phyloP scores from a whole-genome alignment of 1,140 invertebrate genomes.

The Protaetia brevitarsis region DNA sequence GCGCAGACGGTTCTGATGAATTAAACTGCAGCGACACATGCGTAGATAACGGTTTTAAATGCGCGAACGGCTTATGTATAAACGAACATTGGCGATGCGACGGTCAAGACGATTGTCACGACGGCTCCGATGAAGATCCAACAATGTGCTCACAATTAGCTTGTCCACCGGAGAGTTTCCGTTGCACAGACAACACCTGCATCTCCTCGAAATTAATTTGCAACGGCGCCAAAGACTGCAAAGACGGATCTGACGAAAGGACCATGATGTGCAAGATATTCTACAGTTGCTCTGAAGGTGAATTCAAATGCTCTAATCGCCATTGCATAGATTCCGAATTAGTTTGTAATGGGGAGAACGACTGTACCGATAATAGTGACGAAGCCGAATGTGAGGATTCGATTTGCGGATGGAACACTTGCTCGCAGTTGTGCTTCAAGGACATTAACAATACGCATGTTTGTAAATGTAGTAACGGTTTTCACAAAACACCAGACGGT shows the following conservation, averaged over 20 bases:
- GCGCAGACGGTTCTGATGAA: constrained; percentile 62
- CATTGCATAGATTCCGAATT: constrained; percentile 72
- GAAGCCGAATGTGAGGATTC: constrained; percentile 51
- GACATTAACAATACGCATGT: constrained; percentile 58
- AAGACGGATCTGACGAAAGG: constrained; percentile 73
- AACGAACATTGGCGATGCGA: constrained; percentile 65
- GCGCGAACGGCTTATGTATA: constrained; percentile 57
- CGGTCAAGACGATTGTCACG: constrained; percentile 60
- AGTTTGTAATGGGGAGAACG: constrained; percentile 64
- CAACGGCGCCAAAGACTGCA: constrained; percentile 69
- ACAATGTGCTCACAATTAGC: constrained; percentile 44
- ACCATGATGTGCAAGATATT: constrained; percentile 55
- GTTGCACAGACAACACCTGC: constrained; percentile 69
- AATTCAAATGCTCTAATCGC: constrained; percentile 72
- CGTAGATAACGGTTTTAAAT: constrained; percentile 50
- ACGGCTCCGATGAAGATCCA: constrained; percentile 58
- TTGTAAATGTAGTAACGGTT: constrained; percentile 68
- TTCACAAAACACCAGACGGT: constrained; percentile 51
- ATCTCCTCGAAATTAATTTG: constrained; percentile 63
- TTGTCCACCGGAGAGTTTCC: constrained; percentile 43
- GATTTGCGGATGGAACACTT: constrained; percentile 63
- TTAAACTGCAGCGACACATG: constrained; percentile 53
- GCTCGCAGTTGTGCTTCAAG: constrained; percentile 71
- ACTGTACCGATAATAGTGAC: constrained; percentile 68
- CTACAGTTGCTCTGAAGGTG: constrained; percentile 8